These are phyloP conservation scores for Spilogale gracilis DNA, from an alignment of 2,113 vertebrate species.

Conservation along the genomic window DNA sequence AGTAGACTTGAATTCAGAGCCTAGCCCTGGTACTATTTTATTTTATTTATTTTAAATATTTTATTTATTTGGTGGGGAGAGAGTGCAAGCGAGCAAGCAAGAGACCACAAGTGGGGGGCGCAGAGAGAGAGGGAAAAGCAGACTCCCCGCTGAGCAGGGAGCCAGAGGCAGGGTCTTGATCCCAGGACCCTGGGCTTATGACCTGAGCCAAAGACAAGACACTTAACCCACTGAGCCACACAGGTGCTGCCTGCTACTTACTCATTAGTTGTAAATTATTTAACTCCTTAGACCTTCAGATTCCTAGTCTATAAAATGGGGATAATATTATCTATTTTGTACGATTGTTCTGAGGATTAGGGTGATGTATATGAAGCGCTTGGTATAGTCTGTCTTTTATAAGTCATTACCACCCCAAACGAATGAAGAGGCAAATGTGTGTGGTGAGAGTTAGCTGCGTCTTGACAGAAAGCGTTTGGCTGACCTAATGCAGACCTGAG, in stretches of 20 bases:
- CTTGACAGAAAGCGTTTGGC: conserved; percentile 49
- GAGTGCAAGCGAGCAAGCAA: too few relatives aligned
- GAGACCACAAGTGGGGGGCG: too few relatives aligned
- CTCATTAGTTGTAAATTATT: conserved; percentile 29
- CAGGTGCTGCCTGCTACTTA: not conserved
- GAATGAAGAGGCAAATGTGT: not conserved
- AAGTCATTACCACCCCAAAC: not conserved
- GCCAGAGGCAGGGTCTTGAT: too few relatives aligned
- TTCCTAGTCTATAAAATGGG: conserved; percentile 45
- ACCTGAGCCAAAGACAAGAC: too few relatives aligned
- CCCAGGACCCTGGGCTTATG: too few relatives aligned
- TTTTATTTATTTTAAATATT: not conserved
- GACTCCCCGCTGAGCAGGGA: too few relatives aligned
- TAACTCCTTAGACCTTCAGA: not conserved
- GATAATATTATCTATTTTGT: not conserved
- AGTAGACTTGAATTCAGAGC: not conserved
- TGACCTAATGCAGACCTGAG: not conserved
- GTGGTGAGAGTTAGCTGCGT: conserved; percentile 18
- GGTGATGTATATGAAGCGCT: not conserved
- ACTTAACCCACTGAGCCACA: too few relatives aligned
- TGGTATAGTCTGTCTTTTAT: not conserved
- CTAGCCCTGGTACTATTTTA: not conserved
- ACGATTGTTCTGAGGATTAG: conserved; percentile 20
- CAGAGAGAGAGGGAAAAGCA: too few relatives aligned
- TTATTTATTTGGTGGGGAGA: not conserved